Base-by-base conservation (phyloP, 2,797 vertebrate genomes). In the Ceryle rudis region DNA sequence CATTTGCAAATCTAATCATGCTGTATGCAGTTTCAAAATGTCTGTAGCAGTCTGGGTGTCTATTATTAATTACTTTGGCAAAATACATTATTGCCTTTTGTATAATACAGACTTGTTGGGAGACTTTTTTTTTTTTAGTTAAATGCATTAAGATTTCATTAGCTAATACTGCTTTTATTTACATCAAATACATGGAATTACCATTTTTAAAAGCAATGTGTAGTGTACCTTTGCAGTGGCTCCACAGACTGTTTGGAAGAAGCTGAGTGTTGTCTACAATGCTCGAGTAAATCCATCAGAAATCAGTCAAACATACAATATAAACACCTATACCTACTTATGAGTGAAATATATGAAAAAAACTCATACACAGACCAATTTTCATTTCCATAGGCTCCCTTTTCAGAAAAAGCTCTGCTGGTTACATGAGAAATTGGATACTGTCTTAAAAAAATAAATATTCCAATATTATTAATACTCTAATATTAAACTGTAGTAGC, bases 1-100 rank as follows among this genome's bases (percentile, higher is more conserved):
- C 88, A 81, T 93, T 95, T 97, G 93, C 73, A 86, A 77, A 82
- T 86, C 72, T 92, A 84, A 96, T 97, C 67, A 55, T 55, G 54
- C 70, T 35, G 11, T 33, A 25, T 35, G 52, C 31, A 29, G 29
- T 75, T 81, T 52, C 13, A 77, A 51, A 49, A 80, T 57, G 41
- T 89, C 57, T 49, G 1, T 31, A 64, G 52, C 42, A 64, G 46
- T 54, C 42, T 44, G 15, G 29, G 25, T 51, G 41, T 61, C 41
- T 29, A 7, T 28, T 49, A 41, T 66, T 80, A 83, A 57, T 25
- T 94, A 23, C 67, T 29, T 22, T 91, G 37, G 21, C 55, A 81
- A 73, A 86, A 64, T 71, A 20, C 19, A 16, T 11, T 29, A 15
- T 23, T 29, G 9, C 78, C 31, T 67, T 54, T 3, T 6, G 5